These are phyloP conservation scores for Cotesia congregata DNA, from an alignment of 2,888 invertebrate species.

Conservation along the genomic window DNA sequence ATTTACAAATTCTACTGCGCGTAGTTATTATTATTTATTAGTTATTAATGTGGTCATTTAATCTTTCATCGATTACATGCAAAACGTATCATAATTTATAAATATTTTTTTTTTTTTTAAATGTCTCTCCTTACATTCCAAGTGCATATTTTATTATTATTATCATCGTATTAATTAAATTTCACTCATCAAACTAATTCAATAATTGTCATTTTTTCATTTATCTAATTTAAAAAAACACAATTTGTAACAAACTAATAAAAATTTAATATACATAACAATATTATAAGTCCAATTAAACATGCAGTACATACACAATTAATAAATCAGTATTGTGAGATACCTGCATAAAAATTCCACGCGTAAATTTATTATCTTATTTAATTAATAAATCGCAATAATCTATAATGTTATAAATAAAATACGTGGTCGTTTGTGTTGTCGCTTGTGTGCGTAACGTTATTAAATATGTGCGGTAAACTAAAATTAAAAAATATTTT, in stretches of 20 bases:
- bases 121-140: conserved; percentile 5
- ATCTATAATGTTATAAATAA: not conserved
- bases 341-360: not conserved
- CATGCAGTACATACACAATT: not conserved
- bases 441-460: not conserved
- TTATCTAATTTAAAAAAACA: not conserved
- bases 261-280: no score
- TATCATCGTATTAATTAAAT: conserved; percentile 18
- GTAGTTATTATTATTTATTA: no score
- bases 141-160: conserved; percentile 24
- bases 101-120: conserved; percentile 8
- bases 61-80: conserved; percentile 5
- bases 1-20: conserved; percentile 45
- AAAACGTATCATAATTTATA: not conserved
- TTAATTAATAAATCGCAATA: not conserved
- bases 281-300: not conserved
- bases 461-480: not conserved
- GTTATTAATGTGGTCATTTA: conserved; percentile 16
- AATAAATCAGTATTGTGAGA: not conserved
- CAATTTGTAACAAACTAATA: not conserved
- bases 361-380: not conserved
- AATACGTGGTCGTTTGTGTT: conserved; percentile 13
- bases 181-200: conserved; percentile 1
- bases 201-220: not conserved
- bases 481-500: no score